phyloP scores from a whole-genome alignment of 1,140 invertebrate genomes.

The Ceratitis capitata region DNA sequence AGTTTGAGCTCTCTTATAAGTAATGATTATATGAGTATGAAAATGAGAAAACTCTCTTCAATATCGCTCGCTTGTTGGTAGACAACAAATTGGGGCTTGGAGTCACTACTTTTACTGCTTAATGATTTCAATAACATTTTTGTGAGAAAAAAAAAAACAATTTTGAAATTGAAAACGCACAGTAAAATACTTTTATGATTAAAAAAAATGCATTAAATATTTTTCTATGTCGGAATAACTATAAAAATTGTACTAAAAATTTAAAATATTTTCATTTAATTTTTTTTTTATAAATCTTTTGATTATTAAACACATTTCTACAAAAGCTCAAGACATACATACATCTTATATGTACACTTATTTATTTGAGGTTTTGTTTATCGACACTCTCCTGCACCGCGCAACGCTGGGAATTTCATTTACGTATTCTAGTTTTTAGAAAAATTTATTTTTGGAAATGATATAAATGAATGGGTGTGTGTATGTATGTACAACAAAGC shows the following conservation, averaged over 20 bases:
- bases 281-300: neutral
- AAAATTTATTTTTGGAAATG: conserved; percentile 15
- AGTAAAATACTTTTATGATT: neutral
- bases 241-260: neutral
- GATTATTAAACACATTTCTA: neutral
- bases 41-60: neutral
- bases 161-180: neutral
- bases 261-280: neutral
- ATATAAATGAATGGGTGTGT: too few relatives aligned
- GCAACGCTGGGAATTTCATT: neutral
- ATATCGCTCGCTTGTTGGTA: neutral
- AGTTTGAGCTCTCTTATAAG: neutral
- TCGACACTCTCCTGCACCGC: neutral
- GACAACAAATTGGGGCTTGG: too few relatives aligned
- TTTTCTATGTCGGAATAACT: neutral
- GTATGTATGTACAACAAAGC: neutral
- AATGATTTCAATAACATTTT: too few relatives aligned
- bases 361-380: too few relatives aligned
- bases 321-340: neutral
- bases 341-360: too few relatives aligned
- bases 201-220: too few relatives aligned
- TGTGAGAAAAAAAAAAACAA: neutral
- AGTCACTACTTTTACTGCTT: too few relatives aligned
- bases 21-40: neutral
- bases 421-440: neutral